Conservation (phyloP, 2,113 vertebrate genomes). For the Festucalex cinctus region DNA sequence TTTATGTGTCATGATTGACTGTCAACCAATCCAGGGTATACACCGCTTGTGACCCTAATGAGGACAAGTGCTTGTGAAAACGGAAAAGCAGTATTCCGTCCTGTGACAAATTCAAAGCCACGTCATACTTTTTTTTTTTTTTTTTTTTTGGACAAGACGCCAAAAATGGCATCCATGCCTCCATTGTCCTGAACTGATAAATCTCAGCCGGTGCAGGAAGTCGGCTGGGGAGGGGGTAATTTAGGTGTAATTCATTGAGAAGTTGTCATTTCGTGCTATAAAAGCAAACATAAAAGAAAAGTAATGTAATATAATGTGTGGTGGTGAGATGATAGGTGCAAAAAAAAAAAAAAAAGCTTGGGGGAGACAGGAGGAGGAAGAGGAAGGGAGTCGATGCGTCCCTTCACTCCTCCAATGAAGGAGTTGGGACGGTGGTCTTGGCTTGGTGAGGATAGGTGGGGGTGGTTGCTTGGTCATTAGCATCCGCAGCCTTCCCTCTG, state of each 20-base stretch:
- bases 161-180: neutral
- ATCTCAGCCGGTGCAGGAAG: neutral
- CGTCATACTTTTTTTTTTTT: neutral
- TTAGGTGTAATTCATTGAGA: neutral
- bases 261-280: neutral
- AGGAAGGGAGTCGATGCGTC: conserved; percentile 25
- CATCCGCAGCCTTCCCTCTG: conserved; percentile 98
- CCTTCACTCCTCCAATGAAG: conserved; percentile 2
- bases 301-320: neutral
- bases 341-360: conserved; percentile 6
- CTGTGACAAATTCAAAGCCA: neutral
- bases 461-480: conserved; percentile 82
- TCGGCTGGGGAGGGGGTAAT: neutral
- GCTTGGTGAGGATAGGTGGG: conserved; percentile 11
- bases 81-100: neutral
- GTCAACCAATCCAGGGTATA: neutral
- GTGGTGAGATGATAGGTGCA: conserved; percentile 42
- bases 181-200: neutral
- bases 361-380: neutral
- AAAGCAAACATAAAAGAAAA: neutral
- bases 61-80: neutral
- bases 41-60: neutral
- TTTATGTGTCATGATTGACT: neutral
- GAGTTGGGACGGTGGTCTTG: neutral
- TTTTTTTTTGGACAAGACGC: neutral